Conservation (phyloP, 2,888 invertebrate species). For the Molorchus minor region DNA sequence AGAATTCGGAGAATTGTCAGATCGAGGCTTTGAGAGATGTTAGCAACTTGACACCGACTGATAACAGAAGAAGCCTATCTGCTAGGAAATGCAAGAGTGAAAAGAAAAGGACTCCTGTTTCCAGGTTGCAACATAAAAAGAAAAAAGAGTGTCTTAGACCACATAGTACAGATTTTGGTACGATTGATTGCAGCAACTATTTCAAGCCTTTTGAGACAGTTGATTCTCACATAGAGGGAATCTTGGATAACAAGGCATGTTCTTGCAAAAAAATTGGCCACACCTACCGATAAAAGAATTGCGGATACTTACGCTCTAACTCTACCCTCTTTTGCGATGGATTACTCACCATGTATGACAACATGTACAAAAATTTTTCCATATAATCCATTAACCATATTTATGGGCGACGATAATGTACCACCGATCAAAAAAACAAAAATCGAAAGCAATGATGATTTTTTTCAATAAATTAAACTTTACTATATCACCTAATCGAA, state of each 20-base stretch:
- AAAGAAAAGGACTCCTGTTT: conserved; percentile 34
- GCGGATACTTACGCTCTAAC: conserved; percentile 62
- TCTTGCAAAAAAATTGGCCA: conserved; percentile 38
- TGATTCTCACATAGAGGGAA: conserved; percentile 57
- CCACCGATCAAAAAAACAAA: conserved; percentile 58
- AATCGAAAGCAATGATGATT: conserved; percentile 57
- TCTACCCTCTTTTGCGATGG: conserved; percentile 68
- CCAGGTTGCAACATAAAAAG: conserved; percentile 52
- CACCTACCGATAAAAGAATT: conserved; percentile 31
- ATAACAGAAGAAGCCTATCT: conserved; percentile 37
- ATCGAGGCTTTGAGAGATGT: conserved; percentile 68
- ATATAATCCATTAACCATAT: conserved; percentile 55
- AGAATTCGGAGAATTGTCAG: conserved; percentile 55
- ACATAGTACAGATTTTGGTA: conserved; percentile 42
- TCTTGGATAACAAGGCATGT: conserved; percentile 37
- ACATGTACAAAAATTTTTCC: conserved; percentile 59
- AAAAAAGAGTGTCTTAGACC: conserved; percentile 56
- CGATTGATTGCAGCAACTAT: conserved; percentile 48
- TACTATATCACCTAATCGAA: conserved; percentile 52
- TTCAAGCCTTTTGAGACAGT: conserved; percentile 58
- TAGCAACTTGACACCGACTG: conserved; percentile 69
- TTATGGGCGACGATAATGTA: conserved; percentile 51
- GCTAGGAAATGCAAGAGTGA: conserved; percentile 44
- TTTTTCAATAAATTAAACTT: conserved; percentile 55
- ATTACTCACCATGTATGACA: conserved; percentile 64